Base-by-base conservation (phyloP, 23 tunicate genomes). In the Trididemnum clinides region DNA sequence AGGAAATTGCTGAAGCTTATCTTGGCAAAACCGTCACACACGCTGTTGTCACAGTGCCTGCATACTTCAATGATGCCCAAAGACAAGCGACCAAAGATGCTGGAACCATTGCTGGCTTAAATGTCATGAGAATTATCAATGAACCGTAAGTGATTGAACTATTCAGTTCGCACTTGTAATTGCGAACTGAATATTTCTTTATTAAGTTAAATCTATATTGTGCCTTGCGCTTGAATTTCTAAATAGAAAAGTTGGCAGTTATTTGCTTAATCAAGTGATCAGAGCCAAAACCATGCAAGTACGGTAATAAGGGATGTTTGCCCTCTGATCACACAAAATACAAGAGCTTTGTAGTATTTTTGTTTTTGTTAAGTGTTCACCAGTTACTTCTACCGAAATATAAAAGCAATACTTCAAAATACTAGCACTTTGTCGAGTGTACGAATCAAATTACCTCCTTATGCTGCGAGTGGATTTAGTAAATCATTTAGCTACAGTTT, bases 1-100 rank as follows among this genome's bases (percentile, higher is more conserved):
- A 88, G 62, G 92, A 96, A 79, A 96, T 86, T 51, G 99, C 99
- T 34, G 99, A 96, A 88, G 96, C 89, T 32, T 96, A 96, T 34
- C 73, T 96, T 63, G 99, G 99, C 59, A 88, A 96, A 84, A 73
- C 82, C 10, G 99, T 96, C 32, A 96, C 90, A 6, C 92, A 96
- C 44, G 99, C 99, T 49, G 99, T 96, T 37, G 99, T 96, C 5
- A 96, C 99, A 34, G 99, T 96, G 0, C 99, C 99, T 2, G 99
- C 99, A 29, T 96, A 96, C 34, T 96, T 96, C 84, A 96, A 91
- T 69, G 99, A 96, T 80, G 99, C 92, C 19, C 99, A 96, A 64
- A 73, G 99, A 79, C 92, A 87, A 84, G 99, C 99, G 25, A 96
- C 99, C 64, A 96, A 96, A 66, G 99, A 96, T 85, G 99, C 99